Evolutionary conservation across 2,113 vertebrate species (phyloP).

Genomic region (Perca schrenkii): DNA sequence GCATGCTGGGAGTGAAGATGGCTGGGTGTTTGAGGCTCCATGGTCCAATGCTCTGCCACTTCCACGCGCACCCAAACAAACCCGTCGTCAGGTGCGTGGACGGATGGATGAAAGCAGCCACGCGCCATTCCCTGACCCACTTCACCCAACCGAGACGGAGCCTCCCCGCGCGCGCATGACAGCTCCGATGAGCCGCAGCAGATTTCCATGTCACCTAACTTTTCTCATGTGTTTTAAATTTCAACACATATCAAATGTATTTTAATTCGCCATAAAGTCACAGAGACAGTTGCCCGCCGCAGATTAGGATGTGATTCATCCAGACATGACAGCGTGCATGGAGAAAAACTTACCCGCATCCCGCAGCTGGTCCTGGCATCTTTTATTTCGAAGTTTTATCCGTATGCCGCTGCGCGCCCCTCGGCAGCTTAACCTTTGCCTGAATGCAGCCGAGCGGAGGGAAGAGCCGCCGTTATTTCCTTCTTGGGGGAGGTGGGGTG

Average conservation of each 20-base stretch:
- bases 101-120: background rate
- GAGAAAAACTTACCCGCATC: slow-evolving; percentile 67
- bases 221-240: background rate
- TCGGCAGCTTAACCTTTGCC: slow-evolving; percentile 19
- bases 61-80: slow-evolving; percentile 46
- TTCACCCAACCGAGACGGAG: background rate
- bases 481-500: slow-evolving; percentile 35
- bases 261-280: too few relatives aligned
- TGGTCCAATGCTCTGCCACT: background rate
- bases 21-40: background rate
- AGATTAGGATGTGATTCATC: background rate
- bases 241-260: background rate
- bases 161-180: background rate
- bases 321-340: background rate
- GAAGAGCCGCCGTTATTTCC: slow-evolving; percentile 35
- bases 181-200: background rate
- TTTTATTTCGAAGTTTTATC: slow-evolving; percentile 37
- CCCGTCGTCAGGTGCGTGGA: slow-evolving; percentile 22
- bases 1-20: background rate
- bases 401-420: slow-evolving; percentile 25
- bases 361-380: slow-evolving; percentile 50
- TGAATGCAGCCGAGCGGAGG: slow-evolving; percentile 10
- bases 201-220: slow-evolving; percentile 9
- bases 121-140: slow-evolving; percentile 42
- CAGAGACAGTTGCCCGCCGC: background rate